phyloP scores from a whole-genome alignment of 2,113 vertebrate species.

The Sapayoa aenigma region DNA sequence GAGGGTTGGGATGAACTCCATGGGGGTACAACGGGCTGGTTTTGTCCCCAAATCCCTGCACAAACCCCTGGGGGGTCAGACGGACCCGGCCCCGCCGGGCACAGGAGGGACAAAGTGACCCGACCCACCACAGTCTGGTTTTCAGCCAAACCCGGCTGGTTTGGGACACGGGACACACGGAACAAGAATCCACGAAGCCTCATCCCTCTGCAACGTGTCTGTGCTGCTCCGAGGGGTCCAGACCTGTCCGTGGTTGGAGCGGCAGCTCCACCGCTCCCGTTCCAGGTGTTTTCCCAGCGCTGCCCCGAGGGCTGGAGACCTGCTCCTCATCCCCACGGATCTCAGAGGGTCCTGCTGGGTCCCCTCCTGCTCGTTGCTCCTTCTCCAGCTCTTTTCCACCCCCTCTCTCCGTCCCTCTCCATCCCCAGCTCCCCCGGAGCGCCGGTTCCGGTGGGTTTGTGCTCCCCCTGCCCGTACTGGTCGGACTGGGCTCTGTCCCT shows the following conservation, averaged over 20 bases:
- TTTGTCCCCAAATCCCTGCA: not conserved
- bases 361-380: not conserved
- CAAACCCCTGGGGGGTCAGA: not conserved
- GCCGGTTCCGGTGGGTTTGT: not conserved
- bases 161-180: fast-evolving
- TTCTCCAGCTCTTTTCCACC: not conserved
- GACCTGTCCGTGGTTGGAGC: not conserved
- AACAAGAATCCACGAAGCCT: not conserved
- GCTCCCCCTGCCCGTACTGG: not conserved
- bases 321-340: fast-evolving
- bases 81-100: fast-evolving
- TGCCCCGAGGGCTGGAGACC: not conserved
- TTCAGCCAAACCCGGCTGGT: not conserved
- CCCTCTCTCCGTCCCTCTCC: not conserved
- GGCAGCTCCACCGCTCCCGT: fast-evolving
- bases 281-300: not conserved
- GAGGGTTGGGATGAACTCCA: not conserved
- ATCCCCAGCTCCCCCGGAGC: fast-evolving
- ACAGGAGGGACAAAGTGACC: not conserved
- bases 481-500: not conserved
- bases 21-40: not conserved
- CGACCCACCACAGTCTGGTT: fast-evolving
- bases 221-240: not conserved
- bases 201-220: fast-evolving
- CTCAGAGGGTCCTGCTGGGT: not conserved